Evolutionary conservation across 2,888 invertebrate genomes (phyloP), one percentile per base, ranked within the genome.

Genomic region (Acronicta aceris): DNA sequence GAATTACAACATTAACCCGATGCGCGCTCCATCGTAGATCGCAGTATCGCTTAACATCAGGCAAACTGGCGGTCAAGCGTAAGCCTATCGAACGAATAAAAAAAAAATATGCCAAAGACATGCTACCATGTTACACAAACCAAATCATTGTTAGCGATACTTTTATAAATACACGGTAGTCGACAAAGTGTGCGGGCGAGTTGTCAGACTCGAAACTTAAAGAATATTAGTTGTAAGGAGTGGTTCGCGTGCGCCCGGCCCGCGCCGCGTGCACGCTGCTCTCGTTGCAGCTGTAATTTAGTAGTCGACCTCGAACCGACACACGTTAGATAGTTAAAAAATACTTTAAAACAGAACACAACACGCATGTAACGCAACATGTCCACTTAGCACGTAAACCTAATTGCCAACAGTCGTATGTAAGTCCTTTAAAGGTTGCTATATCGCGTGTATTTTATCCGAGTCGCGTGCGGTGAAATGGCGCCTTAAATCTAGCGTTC

Each of bases 141-240:
- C 2, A 21, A 21, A 21, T 21, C 4, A 21, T 21, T 21, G 21
- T 21, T 21, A 21, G n/a, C 21, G 4, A 21, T 21, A 40, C 9
- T 25, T 52, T 40, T 51, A 21, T 21, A 3, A 49, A 40, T 27
- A 27, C 27, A 16, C 13, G 25, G 16, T 45, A 45, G 68, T 17
- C 47, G 45, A 5, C 36, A 21, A 15, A 30, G 49, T 9, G 33
- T 30, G 6, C 21, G 41, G 16, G 2, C 12, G 4, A 17, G 42
- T 21, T 41, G 21, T 46, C 17, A 41, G 7, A 17, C 40, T 55
- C 10, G 13, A 8, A 38, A 71, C 47, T 33, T 16, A n/a, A 63
- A 72, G 36, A 64, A 38, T 59, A 63, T 64, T 57, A 60, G 50
- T 59, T 65, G 16, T 62, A 62, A 74, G 58, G 49, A 59, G 63